Conservation (phyloP, 2,888 invertebrate species). For the Drosophila paramelanica region DNA sequence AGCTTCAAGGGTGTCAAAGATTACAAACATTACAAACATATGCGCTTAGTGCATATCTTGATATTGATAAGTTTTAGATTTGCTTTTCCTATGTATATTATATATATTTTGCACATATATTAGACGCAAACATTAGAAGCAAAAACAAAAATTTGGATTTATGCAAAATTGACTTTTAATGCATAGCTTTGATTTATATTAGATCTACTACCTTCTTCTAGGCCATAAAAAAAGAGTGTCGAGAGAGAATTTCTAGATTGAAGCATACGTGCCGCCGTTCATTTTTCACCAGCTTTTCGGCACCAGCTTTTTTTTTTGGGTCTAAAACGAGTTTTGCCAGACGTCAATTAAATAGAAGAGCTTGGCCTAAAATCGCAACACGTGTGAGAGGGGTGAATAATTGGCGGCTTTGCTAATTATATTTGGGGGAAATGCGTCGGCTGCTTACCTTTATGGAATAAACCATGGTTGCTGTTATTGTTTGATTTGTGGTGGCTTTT, state of each 20-base stretch:
- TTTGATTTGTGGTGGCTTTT: not conserved
- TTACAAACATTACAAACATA: too few relatives aligned
- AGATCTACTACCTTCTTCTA: too few relatives aligned
- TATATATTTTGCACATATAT: too few relatives aligned
- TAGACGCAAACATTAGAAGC: too few relatives aligned
- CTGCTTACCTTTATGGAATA: constrained; percentile 78
- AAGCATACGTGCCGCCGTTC: not conserved
- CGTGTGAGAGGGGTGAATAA: not conserved
- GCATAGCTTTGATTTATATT: too few relatives aligned
- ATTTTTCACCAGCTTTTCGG: constrained; percentile 3
- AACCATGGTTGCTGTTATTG: constrained; percentile 53
- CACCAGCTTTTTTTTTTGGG: constrained; percentile 18
- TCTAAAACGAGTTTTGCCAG: constrained; percentile 40
- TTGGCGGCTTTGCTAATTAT: not conserved
- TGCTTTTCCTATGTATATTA: too few relatives aligned
- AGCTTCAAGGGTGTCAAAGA: too few relatives aligned
- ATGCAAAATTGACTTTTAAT: too few relatives aligned
- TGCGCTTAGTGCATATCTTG: too few relatives aligned
- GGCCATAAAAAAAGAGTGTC: not conserved
- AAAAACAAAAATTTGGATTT: too few relatives aligned
- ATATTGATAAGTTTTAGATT: too few relatives aligned
- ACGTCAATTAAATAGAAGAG: constrained; percentile 11
- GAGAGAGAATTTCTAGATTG: not conserved
- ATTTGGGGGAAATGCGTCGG: constrained; percentile 7
- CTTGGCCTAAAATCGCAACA: not conserved